Evolutionary conservation across 2,888 invertebrate genomes (phyloP).

Genomic region (Sericinus montela): DNA sequence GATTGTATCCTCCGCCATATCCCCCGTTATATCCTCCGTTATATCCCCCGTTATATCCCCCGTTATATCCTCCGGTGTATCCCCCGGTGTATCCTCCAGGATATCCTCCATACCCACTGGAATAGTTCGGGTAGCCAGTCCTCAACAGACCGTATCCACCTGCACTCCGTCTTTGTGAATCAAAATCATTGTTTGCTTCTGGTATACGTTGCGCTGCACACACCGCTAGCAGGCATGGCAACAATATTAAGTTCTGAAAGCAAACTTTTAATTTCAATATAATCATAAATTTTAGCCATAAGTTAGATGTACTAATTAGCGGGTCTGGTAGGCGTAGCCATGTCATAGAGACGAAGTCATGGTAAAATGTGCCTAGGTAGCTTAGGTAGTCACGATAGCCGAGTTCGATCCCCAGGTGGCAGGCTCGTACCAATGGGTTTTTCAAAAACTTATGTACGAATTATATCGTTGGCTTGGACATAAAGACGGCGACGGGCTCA

Average conservation of each 20-base stretch:
- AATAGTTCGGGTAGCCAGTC: constrained; percentile 38
- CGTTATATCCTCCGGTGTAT: constrained; percentile 26
- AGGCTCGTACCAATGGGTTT: too few species aligned
- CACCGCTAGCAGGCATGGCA: constrained; percentile 50
- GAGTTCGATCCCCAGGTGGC: too few species aligned
- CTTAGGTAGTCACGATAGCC: too few species aligned
- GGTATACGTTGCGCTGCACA: constrained; percentile 43
- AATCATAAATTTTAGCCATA: too few species aligned
- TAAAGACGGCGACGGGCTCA: too few species aligned
- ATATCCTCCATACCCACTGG: constrained; percentile 28
- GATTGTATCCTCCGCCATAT: constrained; percentile 21
- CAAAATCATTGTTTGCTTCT: constrained; percentile 42
- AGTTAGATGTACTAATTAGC: too few species aligned
- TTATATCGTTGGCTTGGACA: too few species aligned
- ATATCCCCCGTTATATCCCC: constrained; percentile 27
- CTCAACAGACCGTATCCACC: constrained; percentile 59
- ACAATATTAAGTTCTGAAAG: constrained; percentile 32
- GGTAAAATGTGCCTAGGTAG: too few species aligned
- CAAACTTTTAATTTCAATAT: not conserved
- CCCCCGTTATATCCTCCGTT: constrained; percentile 33
- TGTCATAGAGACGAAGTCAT: too few species aligned
- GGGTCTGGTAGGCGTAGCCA: too few species aligned
- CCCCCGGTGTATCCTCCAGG: constrained; percentile 34
- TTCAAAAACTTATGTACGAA: too few species aligned
- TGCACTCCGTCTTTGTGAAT: constrained; percentile 39